These are phyloP conservation scores for Epinephelus fuscoguttatus DNA, from an alignment of 2,113 vertebrate genomes.

Conservation along the genomic window DNA sequence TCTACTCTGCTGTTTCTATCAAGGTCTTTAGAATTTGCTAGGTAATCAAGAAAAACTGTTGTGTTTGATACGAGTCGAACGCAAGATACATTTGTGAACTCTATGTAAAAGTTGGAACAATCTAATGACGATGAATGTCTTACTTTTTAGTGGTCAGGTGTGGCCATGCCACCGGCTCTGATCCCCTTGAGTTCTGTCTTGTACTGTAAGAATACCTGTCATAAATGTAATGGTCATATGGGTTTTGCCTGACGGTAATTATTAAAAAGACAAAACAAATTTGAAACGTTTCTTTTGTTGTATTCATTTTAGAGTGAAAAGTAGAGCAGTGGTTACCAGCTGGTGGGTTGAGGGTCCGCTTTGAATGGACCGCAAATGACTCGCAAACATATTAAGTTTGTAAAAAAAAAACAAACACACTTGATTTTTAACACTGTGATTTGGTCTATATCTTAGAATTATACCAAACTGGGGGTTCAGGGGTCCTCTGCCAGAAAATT, in stretches of 20 bases:
- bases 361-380: too few relatives aligned
- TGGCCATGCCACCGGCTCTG: conserved; percentile 73
- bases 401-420: too few relatives aligned
- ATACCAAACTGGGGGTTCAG: too few relatives aligned
- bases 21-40: conserved; percentile 83
- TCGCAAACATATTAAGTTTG: too few relatives aligned
- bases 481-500: too few relatives aligned
- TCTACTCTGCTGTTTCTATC: conserved; percentile 87
- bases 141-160: conserved; percentile 79
- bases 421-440: too few relatives aligned
- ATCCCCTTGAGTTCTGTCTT: conserved; percentile 80
- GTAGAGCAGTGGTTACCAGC: not conserved
- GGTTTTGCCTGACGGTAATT: conserved; percentile 83
- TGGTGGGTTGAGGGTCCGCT: too few relatives aligned
- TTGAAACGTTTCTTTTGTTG: not conserved
- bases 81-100: conserved; percentile 79
- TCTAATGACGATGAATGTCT: conserved; percentile 88
- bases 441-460: too few relatives aligned
- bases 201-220: conserved; percentile 86
- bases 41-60: conserved; percentile 75
- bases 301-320: not conserved
- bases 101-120: conserved; percentile 82
- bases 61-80: conserved; percentile 84
- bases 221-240: conserved; percentile 84
- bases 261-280: conserved; percentile 81